Evolutionary conservation across 2,113 vertebrate species (phyloP), one percentile per base, ranked within the genome.

Genomic region (Rhynchomys soricoides): DNA sequence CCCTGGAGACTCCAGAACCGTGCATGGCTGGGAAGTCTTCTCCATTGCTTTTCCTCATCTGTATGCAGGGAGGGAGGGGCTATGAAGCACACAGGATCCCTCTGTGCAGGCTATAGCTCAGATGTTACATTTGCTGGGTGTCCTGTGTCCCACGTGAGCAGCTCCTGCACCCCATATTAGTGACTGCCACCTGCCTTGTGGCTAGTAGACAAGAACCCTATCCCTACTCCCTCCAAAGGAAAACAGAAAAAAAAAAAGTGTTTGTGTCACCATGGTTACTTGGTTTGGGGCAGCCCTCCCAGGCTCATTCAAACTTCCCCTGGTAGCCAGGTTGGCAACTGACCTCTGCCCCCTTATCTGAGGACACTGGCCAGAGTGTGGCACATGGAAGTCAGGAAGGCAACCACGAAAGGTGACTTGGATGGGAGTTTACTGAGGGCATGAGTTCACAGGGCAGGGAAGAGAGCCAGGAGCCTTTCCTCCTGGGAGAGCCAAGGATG

Each of bases 281-380:
- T 86, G 82, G 73, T 81, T 66, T 75, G 50, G 75, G 21, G 31
- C 66, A 95, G 75, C 62, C 48, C 22, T n/a, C 57, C 77, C 1
- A n/a, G 79, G 15, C 45, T 75, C 43, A 89, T 90, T 43, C 24
- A 43, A 12, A 43, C 70, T 50, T 9, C 2, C 73, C 50, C 52
- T 1, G 0, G 12, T 17, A 45, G 74, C 86, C 94, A 92, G 48
- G 50, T 55, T 85, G 93, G 88, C 92, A 93, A 62, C 19, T 86
- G 86, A n/a, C 81, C 92, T 97, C 77, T 95, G 91, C 3, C 31
- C 93, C 31, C n/a, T 95, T 92, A 85, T 93, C 93, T 95, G 83
- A 48, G 48, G 64, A 50, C 55, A 68, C 5, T 7, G 15, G 29
- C 37, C 50, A 50, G 13, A 66, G 26, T 21, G 21, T 55, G 24